phyloP scores from a whole-genome alignment of 2,113 vertebrate genomes.

The Microtus oregoni region DNA sequence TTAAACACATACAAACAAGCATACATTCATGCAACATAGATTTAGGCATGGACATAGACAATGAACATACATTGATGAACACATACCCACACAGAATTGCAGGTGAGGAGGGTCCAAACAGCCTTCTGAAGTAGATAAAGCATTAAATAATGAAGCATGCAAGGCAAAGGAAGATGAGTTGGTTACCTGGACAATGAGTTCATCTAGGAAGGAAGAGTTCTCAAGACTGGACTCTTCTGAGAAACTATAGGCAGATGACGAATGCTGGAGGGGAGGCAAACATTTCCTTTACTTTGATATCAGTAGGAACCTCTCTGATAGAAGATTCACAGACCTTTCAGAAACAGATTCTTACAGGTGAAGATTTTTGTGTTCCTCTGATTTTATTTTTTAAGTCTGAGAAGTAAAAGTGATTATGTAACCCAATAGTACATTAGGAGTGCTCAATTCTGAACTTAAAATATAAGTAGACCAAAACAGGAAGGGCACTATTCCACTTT shows the following conservation, averaged over 20 bases:
- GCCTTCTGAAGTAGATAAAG: background rate
- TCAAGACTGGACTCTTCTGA: background rate
- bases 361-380: background rate
- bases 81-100: background rate
- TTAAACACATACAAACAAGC: background rate
- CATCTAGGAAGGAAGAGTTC: background rate
- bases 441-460: background rate
- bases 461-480: background rate
- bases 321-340: background rate
- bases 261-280: background rate
- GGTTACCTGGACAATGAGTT: background rate
- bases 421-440: background rate
- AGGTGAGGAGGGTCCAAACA: background rate
- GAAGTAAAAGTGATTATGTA: background rate
- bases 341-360: background rate
- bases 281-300: background rate
- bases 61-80: background rate
- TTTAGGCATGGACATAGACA: background rate
- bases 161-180: too few species aligned
- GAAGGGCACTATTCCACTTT: background rate
- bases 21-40: background rate
- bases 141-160: background rate
- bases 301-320: too few species aligned
- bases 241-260: background rate
- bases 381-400: background rate